Base-by-base conservation (phyloP, 2,113 vertebrate genomes). In the Capra hircus region DNA sequence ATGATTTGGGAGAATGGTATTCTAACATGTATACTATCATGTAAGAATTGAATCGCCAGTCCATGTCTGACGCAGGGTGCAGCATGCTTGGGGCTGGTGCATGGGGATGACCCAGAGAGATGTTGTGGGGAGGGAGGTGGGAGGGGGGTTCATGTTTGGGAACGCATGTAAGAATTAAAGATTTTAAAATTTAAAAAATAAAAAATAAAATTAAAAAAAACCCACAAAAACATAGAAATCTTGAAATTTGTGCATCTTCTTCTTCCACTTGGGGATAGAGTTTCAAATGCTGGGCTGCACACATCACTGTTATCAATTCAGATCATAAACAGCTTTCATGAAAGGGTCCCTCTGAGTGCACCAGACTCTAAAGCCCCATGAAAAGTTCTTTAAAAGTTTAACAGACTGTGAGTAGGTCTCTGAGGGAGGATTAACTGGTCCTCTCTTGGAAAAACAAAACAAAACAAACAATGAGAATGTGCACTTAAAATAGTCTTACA, bases 301-400 rank as follows among this genome's bases (percentile, higher is more conserved):
- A 77, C 81, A 36, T 86, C 23, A 0, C 36, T 0, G 0, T 23
- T 55, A 87, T 19, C 82, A 78, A 59, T 50, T 74, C 67, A 45
- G 50, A 83, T 80, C 64, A 74, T 7, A 80, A 40, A 11, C 28
- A 48, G 60, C 71, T 64, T 89, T 62, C n/a, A 1, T 1, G 10
- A 60, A 95, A 84, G 50, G 21, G 21, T 4, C 15, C 60, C 55
- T 92, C 16, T n/a, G 23, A 89, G 43, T 43, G 33, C 10, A 13
- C 21, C 71, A 48, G 60, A 50, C 28, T 3, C 33, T 4, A 27
- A 92, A 28, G 36, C 23, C 71, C 67, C 45, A 12, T 13, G 40
- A 64, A 97, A 96, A 28, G 14, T 43, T 90, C 71, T 95, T 83
- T 91, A 92, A 86, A 87, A 40, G 10, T 43, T 93, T 82, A 89